Base-by-base conservation (phyloP, 2,888 invertebrate genomes). In the Diploptera punctata region DNA sequence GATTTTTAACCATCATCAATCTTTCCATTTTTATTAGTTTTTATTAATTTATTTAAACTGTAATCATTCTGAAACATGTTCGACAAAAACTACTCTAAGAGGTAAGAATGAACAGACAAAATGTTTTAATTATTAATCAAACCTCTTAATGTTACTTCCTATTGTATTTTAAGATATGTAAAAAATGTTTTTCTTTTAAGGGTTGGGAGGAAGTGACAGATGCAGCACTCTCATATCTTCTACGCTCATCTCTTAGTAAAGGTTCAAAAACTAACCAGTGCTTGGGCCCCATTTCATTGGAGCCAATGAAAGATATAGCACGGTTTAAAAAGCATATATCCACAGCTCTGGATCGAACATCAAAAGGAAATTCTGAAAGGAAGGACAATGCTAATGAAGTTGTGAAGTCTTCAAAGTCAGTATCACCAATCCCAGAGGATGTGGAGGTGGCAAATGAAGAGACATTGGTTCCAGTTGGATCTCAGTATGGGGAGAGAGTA, bases 201-300 rank as follows among this genome's bases (percentile, higher is more conserved):
- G 91, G 91, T 78, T 94, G 94, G 93, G 93, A 94, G 80, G 94
- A 94, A 81, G 85, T 89, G 2, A 88, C 90, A 1, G 90, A 92
- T 76, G 88, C 89, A 73, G 86, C 89, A 0, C 81, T 93, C 54
- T 86, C 88, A 16, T 89, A 89, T 78, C 83, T 93, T 47, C 80
- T 92, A 31, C 86, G 90, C 75, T 90, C 89, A 16, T 81, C 85
- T 7, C 83, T 90, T 26, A 87, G 89, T 60, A 91, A 90, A 80
- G 86, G 88, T 0, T 88, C 89, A 72, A 90, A 90, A 77, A 89
- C 89, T 77, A 87, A 86, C 77, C 84, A 88, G 76, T 86, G 87
- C 76, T 81, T 87, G 33, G 85, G 87, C 1, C 84, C 87, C 1
- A 68, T 73, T n/a, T 67, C 73, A 21, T 13, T 74, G 29, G 73